Evolutionary conservation across 2,797 vertebrate species (phyloP), one percentile per base, ranked within the genome.

Genomic region (Lycodopsis pacificus): DNA sequence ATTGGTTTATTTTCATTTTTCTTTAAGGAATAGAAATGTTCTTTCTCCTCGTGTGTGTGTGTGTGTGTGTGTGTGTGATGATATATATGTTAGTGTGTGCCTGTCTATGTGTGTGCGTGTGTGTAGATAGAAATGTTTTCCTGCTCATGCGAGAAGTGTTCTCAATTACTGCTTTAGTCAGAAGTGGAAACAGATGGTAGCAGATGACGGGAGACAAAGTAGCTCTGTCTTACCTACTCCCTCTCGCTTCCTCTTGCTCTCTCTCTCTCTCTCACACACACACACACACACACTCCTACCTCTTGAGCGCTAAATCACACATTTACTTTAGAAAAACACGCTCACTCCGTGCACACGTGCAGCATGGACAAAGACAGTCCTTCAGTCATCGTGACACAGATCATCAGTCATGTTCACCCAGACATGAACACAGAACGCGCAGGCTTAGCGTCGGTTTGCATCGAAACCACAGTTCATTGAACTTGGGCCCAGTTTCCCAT

Each of bases 171-270:
- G 92, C 91, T 90, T 89, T 79, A 86, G 87, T 92, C 91, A 88
- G 89, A 94, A 96, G 95, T 95, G 93, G 93, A 95, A 95, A 94
- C 95, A 95, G 94, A 95, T 94, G 93, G 92, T 72, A 83, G 89
- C 92, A 94, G 93, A 95, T 94, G 92, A 93, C 84, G 86, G 93
- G 86, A 93, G 92, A 94, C 92, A 94, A 90, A 94, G 92, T 93
- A 89, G 89, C 91, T 94, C 91, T 94, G 92, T 93, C 89, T 91
- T 85, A 83, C 86, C 86, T 86, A 74, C 81, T 86, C 67, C 79
- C 73, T 86, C 87, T 83, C 36, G 17, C 44, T 68, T 75, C 70
- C 70, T 69, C 62, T 76, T 67, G 25, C 25, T 56, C 53, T 74
- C 72, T 54, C 38, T 62, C 73, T 34, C 6, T 78, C 65, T 75